Conservation (phyloP, 2,888 invertebrate species). For the Gandaritis pyraliata region DNA sequence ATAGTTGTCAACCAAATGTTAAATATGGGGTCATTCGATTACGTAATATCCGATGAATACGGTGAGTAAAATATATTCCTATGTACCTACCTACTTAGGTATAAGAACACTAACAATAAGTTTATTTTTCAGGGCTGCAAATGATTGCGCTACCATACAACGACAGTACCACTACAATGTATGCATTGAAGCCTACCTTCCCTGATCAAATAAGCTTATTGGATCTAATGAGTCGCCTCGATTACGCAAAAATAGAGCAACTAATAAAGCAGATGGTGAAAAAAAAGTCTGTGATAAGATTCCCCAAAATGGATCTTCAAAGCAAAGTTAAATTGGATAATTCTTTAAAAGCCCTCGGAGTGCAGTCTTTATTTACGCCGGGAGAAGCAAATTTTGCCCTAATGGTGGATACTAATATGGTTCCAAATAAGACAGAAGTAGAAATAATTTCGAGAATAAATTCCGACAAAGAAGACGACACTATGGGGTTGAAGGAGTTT, state of each 20-base stretch:
- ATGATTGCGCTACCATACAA: conserved; percentile 89
- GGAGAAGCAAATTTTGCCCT: conserved; percentile 87
- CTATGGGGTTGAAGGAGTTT: conserved; percentile 47
- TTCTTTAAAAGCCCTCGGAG: conserved; percentile 83
- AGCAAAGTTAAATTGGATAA: conserved; percentile 82
- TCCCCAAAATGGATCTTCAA: conserved; percentile 90
- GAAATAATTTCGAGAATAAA: conserved; percentile 56
- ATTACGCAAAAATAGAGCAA: conserved; percentile 74
- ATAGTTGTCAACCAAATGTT: conserved; percentile 87
- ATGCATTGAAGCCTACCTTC: conserved; percentile 85
- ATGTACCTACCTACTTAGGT: neutral
- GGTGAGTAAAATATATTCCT: conserved; percentile 49
- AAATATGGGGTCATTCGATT: conserved; percentile 71
- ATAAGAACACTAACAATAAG: neutral
- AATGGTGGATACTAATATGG: conserved; percentile 70
- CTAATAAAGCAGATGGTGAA: conserved; percentile 75
- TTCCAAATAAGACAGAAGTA: conserved; percentile 54
- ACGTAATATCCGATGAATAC: conserved; percentile 55
- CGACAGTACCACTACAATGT: conserved; percentile 86
- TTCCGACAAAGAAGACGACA: conserved; percentile 43
- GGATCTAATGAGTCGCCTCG: conserved; percentile 76
- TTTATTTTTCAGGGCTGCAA: conserved; percentile 77
- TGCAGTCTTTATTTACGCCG: conserved; percentile 86
- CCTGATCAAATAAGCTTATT: conserved; percentile 69
- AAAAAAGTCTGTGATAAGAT: conserved; percentile 81